Conservation (phyloP, 1,140 invertebrate genomes). For the Thrips palmi region DNA sequence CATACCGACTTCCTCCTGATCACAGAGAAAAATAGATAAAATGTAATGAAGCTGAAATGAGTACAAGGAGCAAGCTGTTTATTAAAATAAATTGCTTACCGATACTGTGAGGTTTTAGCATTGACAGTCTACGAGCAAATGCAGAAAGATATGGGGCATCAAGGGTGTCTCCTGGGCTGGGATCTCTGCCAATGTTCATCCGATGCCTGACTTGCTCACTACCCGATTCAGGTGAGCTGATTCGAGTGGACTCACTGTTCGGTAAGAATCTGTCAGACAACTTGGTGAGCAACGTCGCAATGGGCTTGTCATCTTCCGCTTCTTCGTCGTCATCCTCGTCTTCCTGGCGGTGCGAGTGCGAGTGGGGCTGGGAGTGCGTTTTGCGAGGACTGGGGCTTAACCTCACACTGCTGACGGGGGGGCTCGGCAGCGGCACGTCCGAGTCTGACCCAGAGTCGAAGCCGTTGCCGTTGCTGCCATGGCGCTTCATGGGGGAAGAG, state of each 20-base stretch:
- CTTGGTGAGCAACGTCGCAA: not conserved
- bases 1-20: slow-evolving; percentile 4
- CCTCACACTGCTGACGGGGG: too few species aligned
- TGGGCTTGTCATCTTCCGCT: too few species aligned
- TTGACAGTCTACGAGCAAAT: slow-evolving; percentile 12
- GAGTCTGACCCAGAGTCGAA: too few species aligned
- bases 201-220: not conserved
- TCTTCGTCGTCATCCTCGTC: too few species aligned
- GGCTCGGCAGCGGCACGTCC: too few species aligned
- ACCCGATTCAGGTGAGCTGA: not conserved
- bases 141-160: slow-evolving; percentile 14
- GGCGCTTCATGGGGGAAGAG: too few species aligned
- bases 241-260: not conserved
- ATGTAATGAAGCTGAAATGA: not conserved
- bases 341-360: too few species aligned
- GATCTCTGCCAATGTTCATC: too few species aligned
- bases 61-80: not conserved
- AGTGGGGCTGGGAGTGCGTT: too few species aligned
- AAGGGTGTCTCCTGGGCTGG: too few species aligned
- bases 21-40: slow-evolving; percentile 1
- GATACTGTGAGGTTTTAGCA: not conserved
- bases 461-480: too few species aligned
- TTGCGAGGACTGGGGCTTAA: too few species aligned
- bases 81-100: slow-evolving; percentile 8
- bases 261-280: not conserved